A percentile compares a stretch with the other conserved stretches of the same genome.
phyloP scores from a whole-genome alignment of 2,888 invertebrate species.

The Volucella bombylans region DNA sequence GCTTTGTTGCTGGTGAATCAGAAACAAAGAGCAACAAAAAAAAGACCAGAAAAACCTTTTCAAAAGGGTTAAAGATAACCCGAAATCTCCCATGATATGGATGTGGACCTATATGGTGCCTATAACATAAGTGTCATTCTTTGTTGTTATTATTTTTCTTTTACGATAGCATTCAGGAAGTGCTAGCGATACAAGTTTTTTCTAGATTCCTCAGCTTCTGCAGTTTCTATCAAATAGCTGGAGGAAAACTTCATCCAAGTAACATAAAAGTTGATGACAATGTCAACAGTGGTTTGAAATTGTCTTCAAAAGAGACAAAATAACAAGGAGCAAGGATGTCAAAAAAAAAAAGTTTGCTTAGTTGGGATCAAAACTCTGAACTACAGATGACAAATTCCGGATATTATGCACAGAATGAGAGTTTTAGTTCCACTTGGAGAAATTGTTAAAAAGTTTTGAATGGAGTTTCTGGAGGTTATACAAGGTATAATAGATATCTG shows the following conservation, averaged over 20 bases:
- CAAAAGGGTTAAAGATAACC: neutral
- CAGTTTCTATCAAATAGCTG: neutral
- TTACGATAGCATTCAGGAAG: neutral
- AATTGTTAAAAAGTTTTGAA: no score
- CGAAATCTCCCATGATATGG: neutral
- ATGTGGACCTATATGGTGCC: neutral
- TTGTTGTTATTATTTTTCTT: neutral
- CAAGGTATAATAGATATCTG: no score
- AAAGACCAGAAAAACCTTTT: neutral
- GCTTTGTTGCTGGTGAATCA: neutral
- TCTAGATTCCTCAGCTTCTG: neutral
- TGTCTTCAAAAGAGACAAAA: neutral
- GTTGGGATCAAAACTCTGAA: no score
- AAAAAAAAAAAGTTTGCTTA: no score
- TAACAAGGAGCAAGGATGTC: no score
- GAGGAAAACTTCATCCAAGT: neutral
- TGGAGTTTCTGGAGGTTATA: no score
- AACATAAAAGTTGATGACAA: constrained; percentile 4
- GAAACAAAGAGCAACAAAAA: neutral
- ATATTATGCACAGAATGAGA: no score
- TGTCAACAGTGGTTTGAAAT: constrained; percentile 7
- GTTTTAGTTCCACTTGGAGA: no score
- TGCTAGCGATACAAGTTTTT: neutral
- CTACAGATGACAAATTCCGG: no score
- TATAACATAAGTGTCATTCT: no score